phyloP scores from a whole-genome alignment of 1,140 invertebrate genomes.

The Cotesia chilonis region DNA sequence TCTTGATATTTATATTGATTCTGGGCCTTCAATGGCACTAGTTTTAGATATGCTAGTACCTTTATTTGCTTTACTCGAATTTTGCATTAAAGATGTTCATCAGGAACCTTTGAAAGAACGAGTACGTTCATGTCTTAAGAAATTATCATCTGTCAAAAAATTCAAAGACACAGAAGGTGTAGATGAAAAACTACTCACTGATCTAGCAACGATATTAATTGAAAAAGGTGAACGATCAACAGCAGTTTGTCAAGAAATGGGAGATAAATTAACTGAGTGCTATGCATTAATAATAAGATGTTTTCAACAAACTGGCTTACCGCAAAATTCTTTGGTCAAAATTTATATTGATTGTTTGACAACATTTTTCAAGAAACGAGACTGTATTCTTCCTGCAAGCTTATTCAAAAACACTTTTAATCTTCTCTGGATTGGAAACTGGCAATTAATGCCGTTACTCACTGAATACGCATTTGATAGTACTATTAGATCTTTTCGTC shows the following conservation, averaged over 20 bases:
- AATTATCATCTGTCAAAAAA: slow-evolving; percentile 70
- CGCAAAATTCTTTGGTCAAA: slow-evolving; percentile 58
- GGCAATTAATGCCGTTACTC: slow-evolving; percentile 67
- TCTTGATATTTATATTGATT: slow-evolving; percentile 75
- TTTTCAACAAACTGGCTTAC: slow-evolving; percentile 60
- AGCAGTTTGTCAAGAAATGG: slow-evolving; percentile 74
- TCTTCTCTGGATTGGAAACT: slow-evolving; percentile 71
- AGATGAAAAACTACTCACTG: slow-evolving; percentile 67
- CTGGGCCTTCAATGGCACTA: slow-evolving; percentile 72
- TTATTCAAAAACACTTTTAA: slow-evolving; percentile 73
- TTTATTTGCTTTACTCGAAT: slow-evolving; percentile 72
- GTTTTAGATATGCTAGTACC: slow-evolving; percentile 74
- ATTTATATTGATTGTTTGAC: slow-evolving; percentile 67
- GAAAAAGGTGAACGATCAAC: slow-evolving; percentile 72
- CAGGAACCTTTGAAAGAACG: slow-evolving; percentile 74
- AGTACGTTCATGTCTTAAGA: slow-evolving; percentile 71
- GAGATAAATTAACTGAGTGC: slow-evolving; percentile 72
- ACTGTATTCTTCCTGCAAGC: slow-evolving; percentile 70
- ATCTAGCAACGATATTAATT: slow-evolving; percentile 65
- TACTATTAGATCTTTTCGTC: slow-evolving; percentile 70
- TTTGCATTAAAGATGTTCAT: slow-evolving; percentile 73
- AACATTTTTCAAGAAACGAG: slow-evolving; percentile 71
- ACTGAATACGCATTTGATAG: slow-evolving; percentile 70
- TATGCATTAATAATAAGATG: slow-evolving; percentile 74
- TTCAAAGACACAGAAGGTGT: slow-evolving; percentile 70